These are phyloP conservation scores for Spodoptera picta DNA, from an alignment of 2,888 invertebrate species.

Conservation along the genomic window DNA sequence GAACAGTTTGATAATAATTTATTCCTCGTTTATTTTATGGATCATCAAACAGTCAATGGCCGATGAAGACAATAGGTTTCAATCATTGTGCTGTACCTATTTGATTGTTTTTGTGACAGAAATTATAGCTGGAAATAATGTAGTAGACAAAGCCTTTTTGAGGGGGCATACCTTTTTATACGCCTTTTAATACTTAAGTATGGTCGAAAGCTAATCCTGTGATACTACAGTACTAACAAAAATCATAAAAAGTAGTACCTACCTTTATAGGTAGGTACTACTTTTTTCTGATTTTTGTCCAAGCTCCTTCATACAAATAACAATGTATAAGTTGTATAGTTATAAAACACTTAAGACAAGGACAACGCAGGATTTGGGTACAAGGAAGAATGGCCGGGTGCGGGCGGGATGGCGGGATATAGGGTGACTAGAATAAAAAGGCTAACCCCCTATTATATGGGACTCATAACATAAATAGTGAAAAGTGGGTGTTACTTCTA, in stretches of 20 bases:
- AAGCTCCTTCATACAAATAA: not conserved
- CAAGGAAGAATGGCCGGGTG: constrained; percentile 61
- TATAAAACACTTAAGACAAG: constrained; percentile 28
- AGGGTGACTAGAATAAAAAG: constrained; percentile 67
- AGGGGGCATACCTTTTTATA: no score
- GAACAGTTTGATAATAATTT: constrained; percentile 41
- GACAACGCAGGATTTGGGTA: constrained; percentile 55
- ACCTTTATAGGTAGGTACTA: no score
- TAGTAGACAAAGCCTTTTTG: no score
- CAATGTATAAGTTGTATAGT: constrained; percentile 5
- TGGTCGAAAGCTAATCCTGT: no score
- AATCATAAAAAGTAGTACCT: no score
- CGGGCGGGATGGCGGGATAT: constrained; percentile 64
- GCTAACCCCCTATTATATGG: no score
- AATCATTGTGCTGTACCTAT: constrained; percentile 12
- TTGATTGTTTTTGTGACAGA: constrained; percentile 14
- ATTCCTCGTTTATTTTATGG: constrained; percentile 35
- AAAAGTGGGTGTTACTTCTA: no score
- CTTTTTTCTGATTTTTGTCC: no score
- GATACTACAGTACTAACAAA: no score
- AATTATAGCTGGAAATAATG: not conserved
- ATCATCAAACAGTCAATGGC: constrained; percentile 44
- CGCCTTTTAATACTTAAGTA: no score
- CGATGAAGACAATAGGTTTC: constrained; percentile 40
- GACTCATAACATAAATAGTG: no score